Evolutionary conservation across 2,113 vertebrate genomes (phyloP).

Genomic region (Tyto alba): DNA sequence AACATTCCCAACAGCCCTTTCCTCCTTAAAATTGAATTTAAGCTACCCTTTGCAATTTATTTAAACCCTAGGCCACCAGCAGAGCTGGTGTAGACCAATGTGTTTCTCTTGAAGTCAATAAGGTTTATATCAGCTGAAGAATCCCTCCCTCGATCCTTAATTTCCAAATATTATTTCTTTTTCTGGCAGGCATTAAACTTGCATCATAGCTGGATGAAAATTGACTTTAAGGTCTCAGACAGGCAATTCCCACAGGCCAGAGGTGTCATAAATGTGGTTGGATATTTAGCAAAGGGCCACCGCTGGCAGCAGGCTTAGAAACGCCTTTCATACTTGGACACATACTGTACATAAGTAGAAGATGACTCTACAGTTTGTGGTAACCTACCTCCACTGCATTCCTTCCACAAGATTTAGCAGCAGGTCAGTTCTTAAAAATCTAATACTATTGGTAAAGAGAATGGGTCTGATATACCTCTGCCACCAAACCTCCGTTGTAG

Average conservation of each 20-base stretch:
- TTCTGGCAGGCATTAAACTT: neutral
- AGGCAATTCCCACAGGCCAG: neutral
- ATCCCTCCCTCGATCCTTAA: neutral
- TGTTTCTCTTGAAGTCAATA: neutral
- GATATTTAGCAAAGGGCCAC: neutral
- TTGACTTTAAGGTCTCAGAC: neutral
- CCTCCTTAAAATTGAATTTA: neutral
- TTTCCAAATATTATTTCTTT: neutral
- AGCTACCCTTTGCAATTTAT: neutral
- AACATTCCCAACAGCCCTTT: neutral
- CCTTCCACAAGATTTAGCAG: neutral
- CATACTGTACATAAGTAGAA: neutral
- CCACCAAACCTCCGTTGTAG: neutral
- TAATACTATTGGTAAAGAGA: neutral
- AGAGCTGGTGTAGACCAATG: neutral
- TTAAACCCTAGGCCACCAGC: neutral
- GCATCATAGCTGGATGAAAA: neutral
- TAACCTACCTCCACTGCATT: neutral
- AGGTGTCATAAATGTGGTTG: neutral
- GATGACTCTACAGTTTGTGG: neutral
- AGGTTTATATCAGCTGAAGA: conserved; percentile 14
- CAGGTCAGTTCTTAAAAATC: neutral
- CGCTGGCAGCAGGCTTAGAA: neutral
- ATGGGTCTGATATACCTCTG: neutral
- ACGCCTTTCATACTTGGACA: neutral